phyloP scores from a whole-genome alignment of 53 echinoderm and acorn worm genomes.

The Patiria pectinifera region DNA sequence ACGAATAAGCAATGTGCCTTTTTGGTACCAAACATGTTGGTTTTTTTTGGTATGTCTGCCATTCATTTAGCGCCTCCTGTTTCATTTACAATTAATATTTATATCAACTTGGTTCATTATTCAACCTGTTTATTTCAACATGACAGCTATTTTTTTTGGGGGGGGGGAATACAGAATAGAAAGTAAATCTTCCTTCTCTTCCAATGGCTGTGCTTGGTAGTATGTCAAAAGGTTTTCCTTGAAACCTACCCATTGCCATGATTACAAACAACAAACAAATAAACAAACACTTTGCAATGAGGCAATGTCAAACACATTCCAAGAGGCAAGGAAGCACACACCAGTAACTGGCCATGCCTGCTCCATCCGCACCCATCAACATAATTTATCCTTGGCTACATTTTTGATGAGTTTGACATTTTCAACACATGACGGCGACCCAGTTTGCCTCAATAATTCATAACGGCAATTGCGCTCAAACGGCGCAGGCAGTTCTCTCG shows the following conservation, averaged over 20 bases:
- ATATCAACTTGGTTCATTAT: too few relatives aligned
- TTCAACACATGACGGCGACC: slow-evolving; percentile 58
- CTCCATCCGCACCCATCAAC: slow-evolving; percentile 3
- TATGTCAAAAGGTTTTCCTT: not conserved
- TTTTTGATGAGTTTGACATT: slow-evolving; percentile 67
- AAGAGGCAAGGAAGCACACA: not conserved
- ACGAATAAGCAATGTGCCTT: too few relatives aligned
- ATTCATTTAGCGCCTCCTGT: too few relatives aligned
- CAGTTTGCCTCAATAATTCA: slow-evolving; percentile 69
- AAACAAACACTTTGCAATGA: not conserved
- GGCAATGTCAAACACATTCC: too few relatives aligned
- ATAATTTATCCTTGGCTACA: slow-evolving; percentile 57
- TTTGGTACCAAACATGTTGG: too few relatives aligned
- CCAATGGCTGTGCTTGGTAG: too few relatives aligned
- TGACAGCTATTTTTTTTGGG: too few relatives aligned
- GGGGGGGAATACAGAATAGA: too few relatives aligned
- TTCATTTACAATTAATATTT: too few relatives aligned
- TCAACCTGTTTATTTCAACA: too few relatives aligned
- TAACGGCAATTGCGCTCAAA: slow-evolving; percentile 53
- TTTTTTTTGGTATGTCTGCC: too few relatives aligned
- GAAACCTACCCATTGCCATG: not conserved
- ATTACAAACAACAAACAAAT: not conserved
- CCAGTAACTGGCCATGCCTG: not conserved
- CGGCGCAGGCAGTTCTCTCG: slow-evolving; percentile 28
- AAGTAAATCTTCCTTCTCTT: too few relatives aligned